phyloP scores from a whole-genome alignment of 2,113 vertebrate genomes.

The Zosterops hypoxanthus region DNA sequence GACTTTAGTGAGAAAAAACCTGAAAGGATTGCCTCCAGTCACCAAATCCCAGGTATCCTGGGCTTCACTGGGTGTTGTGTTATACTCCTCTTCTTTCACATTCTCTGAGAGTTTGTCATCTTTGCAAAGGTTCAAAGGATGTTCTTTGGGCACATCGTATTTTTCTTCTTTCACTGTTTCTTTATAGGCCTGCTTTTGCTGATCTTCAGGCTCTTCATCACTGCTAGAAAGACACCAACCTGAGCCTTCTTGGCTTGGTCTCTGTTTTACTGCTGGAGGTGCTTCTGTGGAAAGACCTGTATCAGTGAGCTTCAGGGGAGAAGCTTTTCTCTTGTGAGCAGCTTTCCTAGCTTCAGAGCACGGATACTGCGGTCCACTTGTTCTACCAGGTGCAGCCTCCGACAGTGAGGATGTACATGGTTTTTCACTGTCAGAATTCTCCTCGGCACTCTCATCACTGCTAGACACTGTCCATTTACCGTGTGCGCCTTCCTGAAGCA shows the following conservation, averaged over 20 bases:
- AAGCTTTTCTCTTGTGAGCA: constrained; percentile 75
- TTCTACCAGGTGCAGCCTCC: background rate
- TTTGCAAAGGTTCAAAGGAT: background rate
- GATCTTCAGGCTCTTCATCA: constrained; percentile 76
- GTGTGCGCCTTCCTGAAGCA: constrained; percentile 84
- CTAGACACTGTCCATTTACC: constrained; percentile 94
- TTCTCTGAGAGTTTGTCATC: constrained; percentile 15
- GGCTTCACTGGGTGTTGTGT: constrained; percentile 69
- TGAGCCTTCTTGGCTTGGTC: constrained; percentile 74
- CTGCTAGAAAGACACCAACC: constrained; percentile 96
- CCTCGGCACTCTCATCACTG: constrained; percentile 92
- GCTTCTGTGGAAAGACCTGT: background rate
- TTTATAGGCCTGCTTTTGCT: background rate
- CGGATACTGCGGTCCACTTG: background rate
- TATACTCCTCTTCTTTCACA: constrained; percentile 37
- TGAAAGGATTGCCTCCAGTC: constrained; percentile 79
- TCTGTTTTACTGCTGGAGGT: constrained; percentile 74
- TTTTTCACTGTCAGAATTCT: constrained; percentile 65
- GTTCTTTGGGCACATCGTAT: background rate
- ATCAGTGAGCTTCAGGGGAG: constrained; percentile 70
- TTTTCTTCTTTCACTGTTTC: constrained; percentile 29
- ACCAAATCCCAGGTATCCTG: constrained; percentile 83
- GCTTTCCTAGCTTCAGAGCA: constrained; percentile 85
- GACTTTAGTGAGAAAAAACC: constrained; percentile 94
- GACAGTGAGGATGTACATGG: constrained; percentile 35